phyloP scores from a whole-genome alignment of 2,888 invertebrate species.

The Sceliomorpha sp. region DNA sequence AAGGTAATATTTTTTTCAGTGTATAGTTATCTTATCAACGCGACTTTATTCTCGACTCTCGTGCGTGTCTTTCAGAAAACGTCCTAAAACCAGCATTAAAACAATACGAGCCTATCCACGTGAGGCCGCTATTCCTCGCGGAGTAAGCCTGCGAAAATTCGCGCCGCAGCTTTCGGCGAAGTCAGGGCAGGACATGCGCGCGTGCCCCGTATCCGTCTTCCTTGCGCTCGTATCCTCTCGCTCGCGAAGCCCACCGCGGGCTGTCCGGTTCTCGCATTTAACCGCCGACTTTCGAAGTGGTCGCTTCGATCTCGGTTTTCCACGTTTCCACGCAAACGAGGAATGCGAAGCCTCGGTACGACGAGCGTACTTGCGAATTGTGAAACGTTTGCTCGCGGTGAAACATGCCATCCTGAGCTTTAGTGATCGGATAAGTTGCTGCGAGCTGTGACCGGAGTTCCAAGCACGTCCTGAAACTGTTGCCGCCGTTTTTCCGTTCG shows the following conservation, averaged over 20 bases:
- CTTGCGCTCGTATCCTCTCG: constrained; percentile 49
- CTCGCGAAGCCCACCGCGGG: constrained; percentile 35
- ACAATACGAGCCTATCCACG: no score
- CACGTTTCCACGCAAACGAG: constrained; percentile 34
- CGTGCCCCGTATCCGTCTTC: constrained; percentile 56
- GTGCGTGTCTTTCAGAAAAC: no score
- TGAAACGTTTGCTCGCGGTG: constrained; percentile 14
- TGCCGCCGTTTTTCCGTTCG: constrained; percentile 2
- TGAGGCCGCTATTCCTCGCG: constrained; percentile 28
- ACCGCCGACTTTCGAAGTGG: constrained; percentile 72
- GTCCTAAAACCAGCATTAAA: no score
- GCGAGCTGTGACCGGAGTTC: constrained; percentile 1
- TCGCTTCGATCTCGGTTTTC: constrained; percentile 61
- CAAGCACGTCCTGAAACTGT: not conserved
- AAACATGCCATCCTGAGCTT: constrained; percentile 35
- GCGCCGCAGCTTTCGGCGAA: constrained; percentile 30
- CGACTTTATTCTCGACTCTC: no score
- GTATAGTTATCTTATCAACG: no score
- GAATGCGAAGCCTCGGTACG: constrained; percentile 36
- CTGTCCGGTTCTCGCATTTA: constrained; percentile 68
- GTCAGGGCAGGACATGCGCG: constrained; percentile 59
- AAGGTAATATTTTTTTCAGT: no score
- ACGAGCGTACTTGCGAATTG: constrained; percentile 22
- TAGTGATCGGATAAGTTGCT: constrained; percentile 28
- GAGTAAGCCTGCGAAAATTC: constrained; percentile 50